Conservation (phyloP, 2,113 vertebrate species). For the Fregetta grallaria region DNA sequence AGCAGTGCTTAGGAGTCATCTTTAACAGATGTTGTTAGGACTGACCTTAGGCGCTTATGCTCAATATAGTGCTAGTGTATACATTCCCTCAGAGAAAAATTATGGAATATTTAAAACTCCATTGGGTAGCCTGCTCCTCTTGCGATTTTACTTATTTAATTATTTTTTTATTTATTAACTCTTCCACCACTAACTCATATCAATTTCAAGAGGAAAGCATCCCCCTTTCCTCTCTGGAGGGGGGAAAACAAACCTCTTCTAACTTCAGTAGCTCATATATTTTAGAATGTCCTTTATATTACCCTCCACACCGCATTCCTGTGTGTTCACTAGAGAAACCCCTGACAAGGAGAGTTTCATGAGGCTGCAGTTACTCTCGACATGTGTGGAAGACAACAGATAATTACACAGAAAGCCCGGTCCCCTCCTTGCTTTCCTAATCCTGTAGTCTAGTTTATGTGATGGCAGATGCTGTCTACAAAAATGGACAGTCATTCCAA, state of each 20-base stretch:
- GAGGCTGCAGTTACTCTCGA: background rate
- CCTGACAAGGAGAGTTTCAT: background rate
- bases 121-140: background rate
- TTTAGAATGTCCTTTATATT: background rate
- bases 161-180: background rate
- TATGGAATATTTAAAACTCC: background rate
- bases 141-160: background rate
- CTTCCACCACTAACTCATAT: background rate
- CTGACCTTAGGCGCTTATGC: background rate
- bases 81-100: background rate
- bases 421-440: background rate
- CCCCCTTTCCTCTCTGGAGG: background rate
- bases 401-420: accelerated
- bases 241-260: background rate
- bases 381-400: background rate
- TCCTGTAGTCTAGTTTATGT: background rate
- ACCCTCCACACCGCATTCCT: background rate
- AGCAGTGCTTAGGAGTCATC: background rate
- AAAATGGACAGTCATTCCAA: background rate
- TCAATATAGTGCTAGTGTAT: background rate
- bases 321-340: background rate
- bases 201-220: background rate
- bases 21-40: background rate
- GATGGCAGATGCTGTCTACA: background rate
- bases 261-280: background rate